Base-by-base conservation (phyloP, 2,113 vertebrate species). In the Catharus bicknelli region DNA sequence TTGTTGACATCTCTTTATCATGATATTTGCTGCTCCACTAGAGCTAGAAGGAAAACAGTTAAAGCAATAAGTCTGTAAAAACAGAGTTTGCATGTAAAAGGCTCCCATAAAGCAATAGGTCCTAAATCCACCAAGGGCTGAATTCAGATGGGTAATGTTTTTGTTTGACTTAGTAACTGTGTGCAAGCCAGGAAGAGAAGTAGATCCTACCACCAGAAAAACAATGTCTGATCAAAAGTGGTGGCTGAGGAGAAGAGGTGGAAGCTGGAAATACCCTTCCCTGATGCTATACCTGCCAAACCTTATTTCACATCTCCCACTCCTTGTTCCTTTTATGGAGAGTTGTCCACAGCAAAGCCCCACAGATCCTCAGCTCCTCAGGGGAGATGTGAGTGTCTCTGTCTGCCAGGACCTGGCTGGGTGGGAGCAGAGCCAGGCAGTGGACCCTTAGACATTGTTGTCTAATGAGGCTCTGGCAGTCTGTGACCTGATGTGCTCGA, bases 401-500 rank as follows among this genome's bases (percentile, higher is more conserved):
- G 57, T 17, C 32, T 32, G 26, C 16, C 51, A 59, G 20, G 17
- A 75, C 5, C 36, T 79, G 53, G 38, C 5, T 59, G 19, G 5
- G 7, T 32, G 34, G 47, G 16, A 66, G 20, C 32, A 58, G 17
- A 82, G 61, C 14, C 61, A 20, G 32, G 61, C 32, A 67, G 7
- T 13, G 26, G 29, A 45, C 11, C 34, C 9, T 43, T 38, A 58
- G 58, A 43, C 6, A 17, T 8, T 48, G 51, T 8, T 48, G 51
- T 10, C n/a, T 91, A 32, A 64, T 32, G 54, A 50, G 9, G 9
- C 45, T 55, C 27, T 88, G 36, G 17, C 50, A 51, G 51, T 53
- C n/a, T 0, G 0, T 76, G 67, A 66, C 42, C 14, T 29, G 29
- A 10, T 2, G 3, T 36, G 22, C 48, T 38, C 3, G 7, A 61